A percentile compares a stretch with the other conserved stretches of the same genome.
phyloP scores from a whole-genome alignment of 2,113 vertebrate species.

The Dasyurus viverrinus region DNA sequence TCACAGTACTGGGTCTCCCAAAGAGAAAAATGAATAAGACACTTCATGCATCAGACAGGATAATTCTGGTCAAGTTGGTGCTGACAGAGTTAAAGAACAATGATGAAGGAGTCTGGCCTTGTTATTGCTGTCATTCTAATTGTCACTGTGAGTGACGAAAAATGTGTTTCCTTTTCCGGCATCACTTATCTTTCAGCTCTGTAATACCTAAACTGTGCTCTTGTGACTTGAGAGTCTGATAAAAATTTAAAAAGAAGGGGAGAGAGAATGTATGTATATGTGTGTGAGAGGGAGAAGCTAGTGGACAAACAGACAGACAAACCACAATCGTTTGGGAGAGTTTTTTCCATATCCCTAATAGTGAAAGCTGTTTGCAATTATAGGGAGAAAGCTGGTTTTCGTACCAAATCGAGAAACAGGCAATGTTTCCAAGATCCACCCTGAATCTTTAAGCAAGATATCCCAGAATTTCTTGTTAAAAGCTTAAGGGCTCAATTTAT shows the following conservation, averaged over 20 bases:
- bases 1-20: constrained; percentile 61
- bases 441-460: constrained; percentile 68
- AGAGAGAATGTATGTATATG: background rate
- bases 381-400: constrained; percentile 57
- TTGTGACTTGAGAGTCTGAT: constrained; percentile 54
- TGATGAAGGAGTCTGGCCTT: constrained; percentile 81
- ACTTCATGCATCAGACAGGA: constrained; percentile 82
- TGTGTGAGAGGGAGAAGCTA: background rate
- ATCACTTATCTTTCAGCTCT: constrained; percentile 61
- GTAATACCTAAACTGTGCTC: constrained; percentile 45
- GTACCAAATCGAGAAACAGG: constrained; percentile 66
- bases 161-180: constrained; percentile 67
- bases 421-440: constrained; percentile 59
- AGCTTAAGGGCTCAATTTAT: constrained; percentile 77
- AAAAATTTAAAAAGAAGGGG: constrained; percentile 11
- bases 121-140: constrained; percentile 81
- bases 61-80: constrained; percentile 81
- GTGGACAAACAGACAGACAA: constrained; percentile 24
- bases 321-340: constrained; percentile 43
- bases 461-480: constrained; percentile 74
- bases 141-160: constrained; percentile 79
- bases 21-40: constrained; percentile 81
- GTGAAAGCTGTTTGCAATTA: constrained; percentile 43
- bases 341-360: constrained; percentile 39
- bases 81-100: constrained; percentile 81